Evolutionary conservation across 2,797 vertebrate species (phyloP).

Genomic region (Tamandua tetradactyla): DNA sequence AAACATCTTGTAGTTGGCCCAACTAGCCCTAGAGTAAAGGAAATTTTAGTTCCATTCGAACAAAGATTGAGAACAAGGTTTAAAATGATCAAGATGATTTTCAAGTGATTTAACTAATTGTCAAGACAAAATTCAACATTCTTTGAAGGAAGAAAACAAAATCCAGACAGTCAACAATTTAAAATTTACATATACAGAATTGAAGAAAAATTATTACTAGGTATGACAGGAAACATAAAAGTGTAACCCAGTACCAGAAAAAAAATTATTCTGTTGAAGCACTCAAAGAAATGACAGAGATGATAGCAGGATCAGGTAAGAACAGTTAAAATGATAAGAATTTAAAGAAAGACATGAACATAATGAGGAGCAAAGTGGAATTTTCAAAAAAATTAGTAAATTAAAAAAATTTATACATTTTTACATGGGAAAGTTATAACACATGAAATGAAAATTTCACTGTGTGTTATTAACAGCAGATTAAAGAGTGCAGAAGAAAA

Average conservation of each 20-base stretch:
- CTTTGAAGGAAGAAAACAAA: slow-evolving; percentile 7
- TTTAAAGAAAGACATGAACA: neutral
- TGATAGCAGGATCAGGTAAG: neutral
- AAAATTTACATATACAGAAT: neutral
- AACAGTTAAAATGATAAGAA: neutral
- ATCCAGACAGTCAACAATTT: neutral
- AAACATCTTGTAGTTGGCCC: neutral
- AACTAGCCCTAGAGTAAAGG: neutral
- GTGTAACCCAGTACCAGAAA: neutral
- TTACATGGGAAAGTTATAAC: neutral
- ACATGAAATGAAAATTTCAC: neutral
- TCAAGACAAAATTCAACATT: neutral
- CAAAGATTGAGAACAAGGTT: neutral
- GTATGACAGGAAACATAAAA: neutral
- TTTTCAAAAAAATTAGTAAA: neutral
- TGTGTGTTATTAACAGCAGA: neutral
- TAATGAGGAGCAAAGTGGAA: neutral
- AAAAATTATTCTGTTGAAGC: neutral
- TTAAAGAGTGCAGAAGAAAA: neutral
- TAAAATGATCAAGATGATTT: neutral
- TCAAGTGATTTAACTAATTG: neutral
- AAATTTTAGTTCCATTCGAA: neutral
- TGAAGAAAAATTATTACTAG: neutral
- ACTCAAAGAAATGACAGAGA: neutral
- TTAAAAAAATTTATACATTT: no score